A percentile compares a stretch with the other conserved stretches of the same genome.
Evolutionary conservation across 2,113 vertebrate genomes (phyloP).

Genomic region (Sapajus apella): DNA sequence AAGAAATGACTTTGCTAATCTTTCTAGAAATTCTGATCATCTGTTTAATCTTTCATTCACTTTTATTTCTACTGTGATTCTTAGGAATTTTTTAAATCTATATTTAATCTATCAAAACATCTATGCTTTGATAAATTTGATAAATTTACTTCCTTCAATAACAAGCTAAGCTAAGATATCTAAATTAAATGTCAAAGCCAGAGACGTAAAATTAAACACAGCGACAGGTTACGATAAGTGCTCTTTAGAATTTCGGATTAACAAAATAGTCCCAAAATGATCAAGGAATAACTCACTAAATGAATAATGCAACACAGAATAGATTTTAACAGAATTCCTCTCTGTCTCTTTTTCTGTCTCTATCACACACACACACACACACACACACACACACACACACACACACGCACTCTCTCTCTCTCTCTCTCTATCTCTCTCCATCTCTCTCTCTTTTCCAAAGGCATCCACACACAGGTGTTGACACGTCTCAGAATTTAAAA

Average conservation of each 20-base stretch:
- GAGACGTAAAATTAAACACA: slow-evolving; percentile 75
- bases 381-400: not conserved
- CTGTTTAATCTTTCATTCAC: slow-evolving; percentile 49
- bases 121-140: slow-evolving; percentile 64
- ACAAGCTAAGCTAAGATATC: slow-evolving; percentile 58
- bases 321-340: slow-evolving; percentile 43
- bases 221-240: slow-evolving; percentile 65
- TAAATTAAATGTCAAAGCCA: slow-evolving; percentile 72
- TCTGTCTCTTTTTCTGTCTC: not conserved
- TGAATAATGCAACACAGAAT: slow-evolving; percentile 65
- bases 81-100: slow-evolving; percentile 72
- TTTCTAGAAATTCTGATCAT: slow-evolving; percentile 65
- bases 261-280: slow-evolving; percentile 70
- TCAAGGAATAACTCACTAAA: slow-evolving; percentile 80
- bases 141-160: slow-evolving; percentile 58
- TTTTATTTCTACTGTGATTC: slow-evolving; percentile 62
- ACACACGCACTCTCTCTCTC: not conserved
- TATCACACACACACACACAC: not conserved
- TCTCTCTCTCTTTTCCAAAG: not conserved
- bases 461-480: not conserved
- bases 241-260: slow-evolving; percentile 75
- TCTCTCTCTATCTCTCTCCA: not conserved
- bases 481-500: slow-evolving; percentile 73
- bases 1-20: slow-evolving; percentile 62
- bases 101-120: slow-evolving; percentile 64